phyloP scores from a whole-genome alignment of 2,113 vertebrate species.

The Empidonax traillii region DNA sequence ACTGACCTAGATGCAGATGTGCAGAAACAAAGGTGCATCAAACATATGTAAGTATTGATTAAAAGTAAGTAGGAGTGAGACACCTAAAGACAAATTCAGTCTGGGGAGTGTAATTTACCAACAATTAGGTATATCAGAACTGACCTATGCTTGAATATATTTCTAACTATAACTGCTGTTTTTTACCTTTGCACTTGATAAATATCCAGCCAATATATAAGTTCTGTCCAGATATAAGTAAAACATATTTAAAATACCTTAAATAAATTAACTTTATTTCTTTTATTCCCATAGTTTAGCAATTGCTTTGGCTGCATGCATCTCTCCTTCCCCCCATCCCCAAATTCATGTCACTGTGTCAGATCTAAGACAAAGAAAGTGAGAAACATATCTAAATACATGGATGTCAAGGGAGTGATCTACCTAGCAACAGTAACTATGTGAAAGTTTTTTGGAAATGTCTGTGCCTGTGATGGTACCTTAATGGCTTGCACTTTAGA shows the following conservation, averaged over 20 bases:
- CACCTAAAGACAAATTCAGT: neutral
- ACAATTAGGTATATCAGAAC: neutral
- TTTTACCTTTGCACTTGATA: neutral
- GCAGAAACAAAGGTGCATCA: neutral
- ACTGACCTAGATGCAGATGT: neutral
- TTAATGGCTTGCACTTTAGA: conserved; percentile 31
- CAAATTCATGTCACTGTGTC: neutral
- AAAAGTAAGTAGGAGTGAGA: neutral
- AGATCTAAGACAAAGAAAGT: conserved; percentile 45
- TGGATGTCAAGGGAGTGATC: conserved; percentile 45
- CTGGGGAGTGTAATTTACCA: neutral
- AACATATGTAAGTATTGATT: neutral
- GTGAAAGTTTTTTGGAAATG: conserved; percentile 36
- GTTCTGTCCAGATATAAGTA: neutral
- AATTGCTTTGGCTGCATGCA: neutral
- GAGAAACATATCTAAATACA: conserved; percentile 26
- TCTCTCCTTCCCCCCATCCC: neutral
- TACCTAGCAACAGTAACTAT: conserved; percentile 67
- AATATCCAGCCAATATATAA: neutral
- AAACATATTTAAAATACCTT: neutral
- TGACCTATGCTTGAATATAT: neutral
- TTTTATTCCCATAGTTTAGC: neutral
- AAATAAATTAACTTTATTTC: neutral
- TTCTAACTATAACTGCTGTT: neutral
- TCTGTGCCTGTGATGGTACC: neutral